Percentiles rank a stretch among this genome's conserved stretches.
Evolutionary conservation across 2,113 vertebrate genomes (phyloP).

Genomic region (Mesitornis unicolor): DNA sequence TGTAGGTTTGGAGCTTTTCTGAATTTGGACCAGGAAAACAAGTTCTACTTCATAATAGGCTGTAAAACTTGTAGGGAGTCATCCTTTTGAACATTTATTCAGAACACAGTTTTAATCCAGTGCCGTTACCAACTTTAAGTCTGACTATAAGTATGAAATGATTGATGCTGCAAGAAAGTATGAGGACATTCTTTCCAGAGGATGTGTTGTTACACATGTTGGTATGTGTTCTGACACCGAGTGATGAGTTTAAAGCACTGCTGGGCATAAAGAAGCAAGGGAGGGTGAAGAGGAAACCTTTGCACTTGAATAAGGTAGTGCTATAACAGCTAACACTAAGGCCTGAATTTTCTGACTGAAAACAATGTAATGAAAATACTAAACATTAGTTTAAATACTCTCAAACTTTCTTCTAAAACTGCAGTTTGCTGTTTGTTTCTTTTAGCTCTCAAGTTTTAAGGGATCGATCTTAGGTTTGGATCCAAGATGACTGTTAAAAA

Average conservation of each 20-base stretch:
- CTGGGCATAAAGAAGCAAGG: not conserved
- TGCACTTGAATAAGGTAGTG: not conserved
- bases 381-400: not conserved
- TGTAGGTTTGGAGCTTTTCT: not conserved
- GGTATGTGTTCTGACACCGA: not conserved
- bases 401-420: not conserved
- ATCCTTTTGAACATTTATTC: not conserved
- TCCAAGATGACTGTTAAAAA: not conserved
- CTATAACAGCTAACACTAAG: not conserved
- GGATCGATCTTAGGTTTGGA: not conserved
- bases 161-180: not conserved
- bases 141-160: not conserved
- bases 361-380: not conserved
- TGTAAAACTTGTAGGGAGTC: not conserved
- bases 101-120: not conserved
- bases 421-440: not conserved
- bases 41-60: not conserved
- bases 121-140: not conserved
- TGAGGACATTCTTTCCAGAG: not conserved
- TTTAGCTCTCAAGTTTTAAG: not conserved
- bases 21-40: not conserved
- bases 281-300: not conserved
- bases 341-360: not conserved
- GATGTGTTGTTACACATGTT: not conserved
- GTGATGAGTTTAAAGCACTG: not conserved